Evolutionary conservation across 2,797 vertebrate species (phyloP), one percentile per base, ranked within the genome.

Genomic region (Selene dorsalis): DNA sequence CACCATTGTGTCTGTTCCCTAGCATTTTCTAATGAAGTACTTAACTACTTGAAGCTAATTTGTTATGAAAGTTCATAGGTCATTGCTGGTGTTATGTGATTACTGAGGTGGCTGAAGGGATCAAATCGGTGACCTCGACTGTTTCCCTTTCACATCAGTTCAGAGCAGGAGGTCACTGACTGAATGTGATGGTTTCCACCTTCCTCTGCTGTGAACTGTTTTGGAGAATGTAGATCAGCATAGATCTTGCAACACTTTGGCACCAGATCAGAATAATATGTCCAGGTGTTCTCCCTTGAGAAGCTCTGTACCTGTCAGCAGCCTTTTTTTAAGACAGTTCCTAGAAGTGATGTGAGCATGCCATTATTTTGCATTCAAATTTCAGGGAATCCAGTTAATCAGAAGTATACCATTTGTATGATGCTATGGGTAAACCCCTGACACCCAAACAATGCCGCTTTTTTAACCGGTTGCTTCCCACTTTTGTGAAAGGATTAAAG

Each of bases 361-460:
- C n/a, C 7, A 38, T 83, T 85, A 66, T 88, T 88, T 79, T 84
- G 20, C 22, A 64, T 35, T 14, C 16, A 0, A n/a, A 30, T 67
- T 87, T 85, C 81, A 79, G 53, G 45, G 84, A 92, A 88, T 59
- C 32, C 41, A 14, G 35, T 39, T 69, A 52, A 81, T 90, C 35
- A 77, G 70, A 86, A n/a, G 4, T 88, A 70, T 80, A 61, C 63
- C 78, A 70, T 87, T 60, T 89, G 70, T 77, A 68, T 57, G 69
- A 70, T 65, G 73, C 50, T 12, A 47, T 47, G 70, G 73, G 78
- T 90, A 73, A 87, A 64, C 72, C 45, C 41, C 41, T 66, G 39
- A 84, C 69, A 52, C 65, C 30, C 20, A 84, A 87, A 93, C 91
- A 93, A 92, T 93, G 84, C 70, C 0, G 63, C 41, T 72, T 85